Evolutionary conservation across 2,113 vertebrate species (phyloP).

Genomic region (Sterna hirundo): DNA sequence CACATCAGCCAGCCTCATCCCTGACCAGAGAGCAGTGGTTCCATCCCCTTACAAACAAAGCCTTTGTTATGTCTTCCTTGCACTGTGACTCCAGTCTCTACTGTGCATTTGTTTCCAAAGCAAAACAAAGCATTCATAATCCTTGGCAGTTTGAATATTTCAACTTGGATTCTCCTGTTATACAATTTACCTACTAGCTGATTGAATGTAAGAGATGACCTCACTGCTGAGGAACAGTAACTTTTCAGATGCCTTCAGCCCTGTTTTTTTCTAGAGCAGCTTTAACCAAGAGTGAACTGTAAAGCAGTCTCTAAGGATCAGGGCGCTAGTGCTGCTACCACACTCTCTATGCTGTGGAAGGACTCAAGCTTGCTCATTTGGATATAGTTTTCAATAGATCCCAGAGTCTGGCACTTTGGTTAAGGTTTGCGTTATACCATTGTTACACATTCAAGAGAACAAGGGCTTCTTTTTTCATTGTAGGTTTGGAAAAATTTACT

Average conservation of each 20-base stretch:
- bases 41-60: constrained; percentile 66
- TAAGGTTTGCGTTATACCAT: neutral
- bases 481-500: neutral
- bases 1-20: constrained; percentile 69
- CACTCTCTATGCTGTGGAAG: neutral
- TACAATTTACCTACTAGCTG: constrained; percentile 9
- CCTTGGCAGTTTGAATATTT: constrained; percentile 47
- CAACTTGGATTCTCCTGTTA: constrained; percentile 25
- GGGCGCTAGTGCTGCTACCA: neutral
- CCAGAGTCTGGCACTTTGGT: neutral
- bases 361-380: neutral
- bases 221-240: constrained; percentile 1
- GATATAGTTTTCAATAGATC: neutral
- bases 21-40: constrained; percentile 53
- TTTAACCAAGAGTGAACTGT: neutral
- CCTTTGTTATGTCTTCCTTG: constrained; percentile 61
- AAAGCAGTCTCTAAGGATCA: neutral
- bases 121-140: constrained; percentile 54
- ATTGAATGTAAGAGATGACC: neutral
- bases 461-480: neutral
- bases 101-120: constrained; percentile 65
- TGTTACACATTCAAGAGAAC: neutral
- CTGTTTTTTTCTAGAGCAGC: neutral
- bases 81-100: constrained; percentile 35
- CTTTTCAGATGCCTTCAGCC: constrained; percentile 7